Conservation (phyloP, 2,888 invertebrate species). For the Phyto melanocephala region DNA sequence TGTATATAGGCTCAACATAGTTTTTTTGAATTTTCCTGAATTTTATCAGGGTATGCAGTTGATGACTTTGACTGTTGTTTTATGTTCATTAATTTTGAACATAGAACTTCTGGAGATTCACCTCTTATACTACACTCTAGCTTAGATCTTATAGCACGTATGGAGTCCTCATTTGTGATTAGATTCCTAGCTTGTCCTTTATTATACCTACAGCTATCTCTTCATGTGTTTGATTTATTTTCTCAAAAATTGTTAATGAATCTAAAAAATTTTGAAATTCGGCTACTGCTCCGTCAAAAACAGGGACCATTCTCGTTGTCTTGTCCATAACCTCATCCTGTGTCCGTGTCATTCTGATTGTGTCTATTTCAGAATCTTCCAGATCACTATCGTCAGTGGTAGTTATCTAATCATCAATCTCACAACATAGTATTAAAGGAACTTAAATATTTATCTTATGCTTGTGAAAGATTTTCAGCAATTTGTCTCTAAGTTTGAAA, state of each 20-base stretch:
- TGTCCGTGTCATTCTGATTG: neutral
- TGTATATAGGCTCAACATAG: neutral
- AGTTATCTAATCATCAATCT: neutral
- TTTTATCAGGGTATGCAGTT: neutral
- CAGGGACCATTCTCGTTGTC: neutral
- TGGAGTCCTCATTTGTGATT: too few relatives aligned
- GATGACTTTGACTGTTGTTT: neutral
- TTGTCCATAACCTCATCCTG: neutral
- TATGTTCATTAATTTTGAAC: constrained; percentile 1
- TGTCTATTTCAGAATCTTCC: neutral
- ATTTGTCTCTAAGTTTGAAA: neutral
- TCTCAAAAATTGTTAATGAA: neutral
- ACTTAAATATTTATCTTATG: neutral
- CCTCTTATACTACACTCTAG: too few relatives aligned
- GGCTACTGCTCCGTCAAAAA: neutral
- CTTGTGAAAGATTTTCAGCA: neutral
- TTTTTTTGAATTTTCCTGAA: neutral
- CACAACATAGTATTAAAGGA: neutral
- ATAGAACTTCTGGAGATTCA: neutral
- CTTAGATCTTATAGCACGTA: too few relatives aligned
- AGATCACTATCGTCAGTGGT: neutral
- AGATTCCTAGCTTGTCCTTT: neutral
- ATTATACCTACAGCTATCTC: neutral
- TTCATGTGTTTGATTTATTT: neutral
- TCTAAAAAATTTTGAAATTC: neutral